Evolutionary conservation across 2,797 vertebrate genomes (phyloP).

Genomic region (Crypturellus tataupa): DNA sequence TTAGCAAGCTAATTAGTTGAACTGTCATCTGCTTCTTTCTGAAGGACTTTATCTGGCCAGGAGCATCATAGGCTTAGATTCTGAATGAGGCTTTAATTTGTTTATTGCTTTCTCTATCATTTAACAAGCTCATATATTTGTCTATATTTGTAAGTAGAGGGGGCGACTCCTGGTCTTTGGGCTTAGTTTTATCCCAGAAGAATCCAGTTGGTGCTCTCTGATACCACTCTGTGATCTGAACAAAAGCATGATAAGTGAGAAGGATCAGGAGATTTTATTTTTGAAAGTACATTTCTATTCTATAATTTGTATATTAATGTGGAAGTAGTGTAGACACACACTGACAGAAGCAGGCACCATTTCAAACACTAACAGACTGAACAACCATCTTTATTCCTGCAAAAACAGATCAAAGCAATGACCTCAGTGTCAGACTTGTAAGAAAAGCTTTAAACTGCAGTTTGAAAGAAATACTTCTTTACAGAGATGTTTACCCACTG

Average conservation of each 20-base stretch:
- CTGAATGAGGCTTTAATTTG: background rate
- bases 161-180: background rate
- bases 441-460: background rate
- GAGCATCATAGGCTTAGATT: background rate
- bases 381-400: background rate
- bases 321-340: background rate
- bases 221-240: background rate
- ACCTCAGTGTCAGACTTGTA: background rate
- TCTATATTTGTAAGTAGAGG: background rate
- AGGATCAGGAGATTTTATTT: background rate
- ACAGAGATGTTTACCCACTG: background rate
- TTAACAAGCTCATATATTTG: background rate
- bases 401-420: background rate
- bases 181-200: background rate
- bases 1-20: background rate
- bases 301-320: background rate
- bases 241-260: background rate
- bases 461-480: background rate
- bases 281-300: background rate
- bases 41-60: background rate
- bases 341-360: background rate
- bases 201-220: background rate
- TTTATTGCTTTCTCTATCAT: background rate
- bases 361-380: background rate
- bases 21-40: background rate